A percentile compares a stretch with the other conserved stretches of the same genome.
Evolutionary conservation across 2,113 vertebrate species (phyloP).

Genomic region (Seriola quinqueradiata): DNA sequence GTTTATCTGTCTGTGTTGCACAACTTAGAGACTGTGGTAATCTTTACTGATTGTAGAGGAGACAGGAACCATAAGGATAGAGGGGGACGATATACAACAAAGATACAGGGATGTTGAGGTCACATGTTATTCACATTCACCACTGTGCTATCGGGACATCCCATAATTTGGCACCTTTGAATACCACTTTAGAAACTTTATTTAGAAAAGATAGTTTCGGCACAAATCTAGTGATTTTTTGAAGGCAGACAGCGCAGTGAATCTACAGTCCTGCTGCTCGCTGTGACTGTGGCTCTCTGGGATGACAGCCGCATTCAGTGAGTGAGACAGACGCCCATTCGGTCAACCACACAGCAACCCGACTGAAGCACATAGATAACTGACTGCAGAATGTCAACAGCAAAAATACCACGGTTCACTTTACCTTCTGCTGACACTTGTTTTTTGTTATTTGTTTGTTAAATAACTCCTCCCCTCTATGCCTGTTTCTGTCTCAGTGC

Average conservation of each 20-base stretch:
- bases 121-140: neutral
- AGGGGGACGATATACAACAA: neutral
- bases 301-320: constrained; percentile 13
- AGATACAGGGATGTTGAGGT: neutral
- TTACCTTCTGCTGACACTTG: neutral
- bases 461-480: constrained; percentile 1
- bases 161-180: constrained; percentile 3
- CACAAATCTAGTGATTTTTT: neutral
- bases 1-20: neutral
- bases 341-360: neutral
- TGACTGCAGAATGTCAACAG: neutral
- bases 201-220: neutral
- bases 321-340: constrained; percentile 7
- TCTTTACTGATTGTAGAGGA: neutral
- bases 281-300: constrained; percentile 7
- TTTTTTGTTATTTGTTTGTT: neutral
- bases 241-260: constrained; percentile 7
- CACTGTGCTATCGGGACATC: neutral
- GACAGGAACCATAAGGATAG: neutral
- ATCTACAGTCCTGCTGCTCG: constrained; percentile 18
- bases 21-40: neutral
- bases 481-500: constrained; percentile 84
- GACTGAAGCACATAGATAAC: constrained; percentile 12
- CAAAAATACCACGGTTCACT: neutral
- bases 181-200: constrained; percentile 3